Base-by-base conservation (phyloP, 64 coral and sea anemone species). In the Platygyra sinensis region DNA sequence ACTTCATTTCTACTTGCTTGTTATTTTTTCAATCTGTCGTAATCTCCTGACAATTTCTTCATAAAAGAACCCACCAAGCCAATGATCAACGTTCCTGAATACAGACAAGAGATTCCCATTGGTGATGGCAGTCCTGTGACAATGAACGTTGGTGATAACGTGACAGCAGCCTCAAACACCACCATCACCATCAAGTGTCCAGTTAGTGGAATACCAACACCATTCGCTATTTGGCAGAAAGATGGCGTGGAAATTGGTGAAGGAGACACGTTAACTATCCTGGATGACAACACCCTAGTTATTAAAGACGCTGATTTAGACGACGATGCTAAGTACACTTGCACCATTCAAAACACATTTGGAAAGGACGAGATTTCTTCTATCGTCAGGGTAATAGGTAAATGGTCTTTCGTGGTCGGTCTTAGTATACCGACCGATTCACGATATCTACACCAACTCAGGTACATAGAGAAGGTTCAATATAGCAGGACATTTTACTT, bases 61-160 rank as follows among this genome's bases (percentile, higher is more conserved):
- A 52, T 27, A n/a, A 24, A 29, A 96, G 95, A 96, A 51, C 95
- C 91, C 25, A 50, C 46, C 7, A 95, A 91, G 54, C 96, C 96
- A 31, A 46, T 50, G 8, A 93, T 99, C 22, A 62, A 80, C 13
- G 55, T 39, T 50, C 79, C 91, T 78, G 60, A 76, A 13, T 38
- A 83, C 30, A 67, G 80, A 33, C 10, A 33, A 36, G 87, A 72
- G 5, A 86, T 96, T 72, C 88, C 84, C 11, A n/a, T 90, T 42
- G 85, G 88, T 33, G 89, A 88, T 22, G 52, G 76, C 16, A 74
- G 36, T 49, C 94, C 86, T 4, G 72, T 84, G 4, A 71, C 25
- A 46, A 86, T 90, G 31, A 83, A 82, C 55, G 73, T 92, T 30
- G 96, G 96, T 51, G 93, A 98, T 87, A 89, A 98, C 89, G 77